Evolutionary conservation across 2,113 vertebrate genomes (phyloP), one percentile per base, ranked within the genome.

Genomic region (Leucosticte australis): DNA sequence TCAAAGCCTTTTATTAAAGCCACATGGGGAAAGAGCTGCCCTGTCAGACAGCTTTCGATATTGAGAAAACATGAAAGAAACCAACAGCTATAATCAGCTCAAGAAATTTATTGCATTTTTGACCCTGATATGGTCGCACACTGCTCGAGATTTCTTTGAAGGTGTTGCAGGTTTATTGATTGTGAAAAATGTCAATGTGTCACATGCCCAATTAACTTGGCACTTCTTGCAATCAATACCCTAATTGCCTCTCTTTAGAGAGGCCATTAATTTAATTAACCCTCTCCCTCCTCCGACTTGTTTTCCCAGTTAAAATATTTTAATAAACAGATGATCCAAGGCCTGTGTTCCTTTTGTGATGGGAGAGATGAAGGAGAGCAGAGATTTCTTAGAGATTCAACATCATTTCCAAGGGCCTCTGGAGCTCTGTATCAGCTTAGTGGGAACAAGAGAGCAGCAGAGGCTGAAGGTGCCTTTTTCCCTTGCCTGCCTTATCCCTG

Each of bases 231-330:
- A 92, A 97, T 97, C 96, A 95, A 97, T 97, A 92, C 35, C 73
- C 76, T 97, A 97, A 97, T 97, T 96, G 93, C 63, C 82, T 92
- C 88, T 95, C 86, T 96, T 97, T 97, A 95, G 94, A 94, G 92
- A 91, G 87, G 93, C 81, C 86, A 91, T 94, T 97, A 95, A 97
- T 97, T 95, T 96, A 97, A 97, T 97, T 97, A 97, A 86, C 88
- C 89, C 88, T 44, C 77, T n/a, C 86, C 31, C 73, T 60, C 41
- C 74, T 15, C 10, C 0, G 0, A 3, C 68, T 89, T 93, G 89
- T 93, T 96, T 96, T 87, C 62, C 28, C n/a, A 92, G 68, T 47
- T 75, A 92, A 89, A 87, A 20, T 71, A 65, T 83, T 96, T 87
- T 89, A 90, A 95, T 90, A 93, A 97, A 94, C 11, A 91, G 46